Evolutionary conservation across 2,797 vertebrate species (phyloP).

Genomic region (Cossypha heuglini): DNA sequence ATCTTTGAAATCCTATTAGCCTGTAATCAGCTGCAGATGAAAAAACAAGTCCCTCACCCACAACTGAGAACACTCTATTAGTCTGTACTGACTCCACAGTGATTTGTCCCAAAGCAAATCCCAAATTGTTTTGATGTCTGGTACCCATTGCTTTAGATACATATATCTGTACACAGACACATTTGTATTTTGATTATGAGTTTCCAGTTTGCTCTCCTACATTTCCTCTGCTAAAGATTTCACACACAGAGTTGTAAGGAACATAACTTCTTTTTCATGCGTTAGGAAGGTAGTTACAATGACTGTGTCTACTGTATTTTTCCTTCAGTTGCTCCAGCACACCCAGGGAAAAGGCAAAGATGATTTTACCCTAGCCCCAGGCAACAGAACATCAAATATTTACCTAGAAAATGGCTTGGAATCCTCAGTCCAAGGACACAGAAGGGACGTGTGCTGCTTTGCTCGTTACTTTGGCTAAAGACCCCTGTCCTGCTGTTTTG

Average conservation of each 20-base stretch:
- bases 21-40: conserved; percentile 51
- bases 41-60: conserved; percentile 11
- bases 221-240: not conserved
- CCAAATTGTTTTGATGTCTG: not conserved
- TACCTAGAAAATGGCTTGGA: not conserved
- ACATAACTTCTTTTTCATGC: not conserved
- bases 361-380: not conserved
- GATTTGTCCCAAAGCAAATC: conserved; percentile 10
- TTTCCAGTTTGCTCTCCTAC: not conserved
- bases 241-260: not conserved
- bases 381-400: conserved; percentile 32
- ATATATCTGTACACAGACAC: not conserved
- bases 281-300: not conserved
- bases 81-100: not conserved
- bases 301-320: not conserved
- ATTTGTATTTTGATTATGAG: conserved; percentile 13
- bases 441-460: not conserved
- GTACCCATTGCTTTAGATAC: not conserved
- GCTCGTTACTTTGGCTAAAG: not conserved
- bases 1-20: conserved; percentile 61
- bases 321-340: not conserved
- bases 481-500: not conserved
- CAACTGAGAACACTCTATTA: conserved; percentile 1
- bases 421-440: not conserved
- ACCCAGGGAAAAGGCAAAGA: not conserved